Evolutionary conservation across 1,140 invertebrate species (phyloP).

Genomic region (Magallana angulata): DNA sequence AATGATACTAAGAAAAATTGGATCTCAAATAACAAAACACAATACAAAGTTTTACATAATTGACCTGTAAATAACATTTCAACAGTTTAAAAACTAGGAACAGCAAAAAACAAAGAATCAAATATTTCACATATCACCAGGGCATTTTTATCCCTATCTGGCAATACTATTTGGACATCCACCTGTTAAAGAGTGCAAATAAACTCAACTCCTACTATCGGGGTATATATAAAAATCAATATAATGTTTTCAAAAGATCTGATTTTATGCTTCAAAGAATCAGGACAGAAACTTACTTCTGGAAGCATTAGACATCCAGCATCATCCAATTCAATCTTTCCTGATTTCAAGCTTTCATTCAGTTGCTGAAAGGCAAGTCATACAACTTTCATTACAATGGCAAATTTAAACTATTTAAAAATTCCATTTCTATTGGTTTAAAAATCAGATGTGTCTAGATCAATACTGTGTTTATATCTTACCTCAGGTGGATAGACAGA

Average conservation of each 20-base stretch:
- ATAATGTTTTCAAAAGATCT: background rate
- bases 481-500: conserved; percentile 78
- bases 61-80: no score
- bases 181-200: background rate
- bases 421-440: no score
- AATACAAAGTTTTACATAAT: no score
- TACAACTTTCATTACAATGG: background rate
- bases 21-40: no score
- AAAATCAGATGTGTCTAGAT: no score
- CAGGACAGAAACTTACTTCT: conserved; percentile 58
- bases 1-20: no score
- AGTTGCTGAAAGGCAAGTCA: conserved; percentile 67
- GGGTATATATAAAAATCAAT: background rate
- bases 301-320: conserved; percentile 67
- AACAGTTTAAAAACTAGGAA: background rate
- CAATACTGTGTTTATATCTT: background rate
- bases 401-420: no score
- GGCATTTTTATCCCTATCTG: background rate
- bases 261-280: background rate
- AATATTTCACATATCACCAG: conserved; percentile 1
- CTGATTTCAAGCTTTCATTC: conserved; percentile 71
- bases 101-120: background rate
- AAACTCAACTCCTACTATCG: background rate
- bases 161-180: conserved; percentile 12
- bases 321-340: conserved; percentile 74